These are phyloP conservation scores for Blastomussa wellsi DNA, from an alignment of 92 coral and sea anemone genomes.

Conservation along the genomic window DNA sequence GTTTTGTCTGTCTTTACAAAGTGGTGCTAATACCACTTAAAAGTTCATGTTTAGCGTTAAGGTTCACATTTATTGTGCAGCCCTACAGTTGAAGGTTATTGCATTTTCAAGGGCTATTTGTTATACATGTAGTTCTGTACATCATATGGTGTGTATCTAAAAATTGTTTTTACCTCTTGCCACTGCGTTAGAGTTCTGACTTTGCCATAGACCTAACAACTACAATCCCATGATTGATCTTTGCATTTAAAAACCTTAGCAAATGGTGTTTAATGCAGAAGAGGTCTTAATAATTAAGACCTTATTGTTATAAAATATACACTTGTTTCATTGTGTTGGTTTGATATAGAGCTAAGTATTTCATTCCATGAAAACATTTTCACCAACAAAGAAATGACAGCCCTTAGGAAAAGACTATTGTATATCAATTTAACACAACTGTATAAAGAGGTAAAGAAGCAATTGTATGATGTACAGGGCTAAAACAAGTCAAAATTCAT, in stretches of 20 bases:
- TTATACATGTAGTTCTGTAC: conserved; percentile 33
- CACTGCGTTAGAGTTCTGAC: conserved; percentile 30
- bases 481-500: conserved; percentile 6
- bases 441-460: conserved; percentile 32
- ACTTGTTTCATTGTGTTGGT: conserved; percentile 1
- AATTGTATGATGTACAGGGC: conserved; percentile 27
- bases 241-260: conserved; percentile 20
- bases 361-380: too few relatives aligned
- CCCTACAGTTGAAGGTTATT: conserved; percentile 18
- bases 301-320: too few relatives aligned
- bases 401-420: too few relatives aligned
- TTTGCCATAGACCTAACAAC: conserved; percentile 17
- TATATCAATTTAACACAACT: too few relatives aligned
- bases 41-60: conserved; percentile 11
- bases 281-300: conserved; percentile 15
- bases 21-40: conserved; percentile 4
- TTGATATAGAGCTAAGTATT: conserved; percentile 20
- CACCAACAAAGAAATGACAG: too few relatives aligned
- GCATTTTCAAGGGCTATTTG: conserved; percentile 30
- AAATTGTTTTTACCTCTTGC: conserved; percentile 22
- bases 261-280: conserved; percentile 21
- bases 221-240: conserved; percentile 21
- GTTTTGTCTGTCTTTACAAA: conserved; percentile 20
- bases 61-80: conserved; percentile 34
- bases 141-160: conserved; percentile 21